Conservation (phyloP, 53 echinoderm and acorn worm species). For the Paracentrotus lividus region DNA sequence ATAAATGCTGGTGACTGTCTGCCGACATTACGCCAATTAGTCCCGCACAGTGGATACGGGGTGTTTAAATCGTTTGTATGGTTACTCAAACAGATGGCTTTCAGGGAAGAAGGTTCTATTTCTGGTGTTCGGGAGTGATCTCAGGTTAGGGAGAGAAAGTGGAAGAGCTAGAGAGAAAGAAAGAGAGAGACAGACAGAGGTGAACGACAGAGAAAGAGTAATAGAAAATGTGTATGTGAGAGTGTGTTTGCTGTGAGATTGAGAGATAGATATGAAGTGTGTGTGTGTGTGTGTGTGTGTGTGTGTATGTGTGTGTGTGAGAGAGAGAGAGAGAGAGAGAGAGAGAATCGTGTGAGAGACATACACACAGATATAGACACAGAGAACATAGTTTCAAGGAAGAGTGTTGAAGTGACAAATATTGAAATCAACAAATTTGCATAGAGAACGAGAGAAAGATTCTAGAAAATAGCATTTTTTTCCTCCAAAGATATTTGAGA, state of each 20-base stretch:
- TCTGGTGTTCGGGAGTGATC: neutral
- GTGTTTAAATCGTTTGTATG: slow-evolving; percentile 56
- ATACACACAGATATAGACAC: neutral
- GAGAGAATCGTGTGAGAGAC: neutral
- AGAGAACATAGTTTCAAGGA: neutral
- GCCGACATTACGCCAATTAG: slow-evolving; percentile 66
- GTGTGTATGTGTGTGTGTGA: neutral
- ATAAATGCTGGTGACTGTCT: slow-evolving; percentile 43
- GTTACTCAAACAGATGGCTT: slow-evolving; percentile 64
- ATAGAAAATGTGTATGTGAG: neutral
- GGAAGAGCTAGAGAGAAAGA: neutral
- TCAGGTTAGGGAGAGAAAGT: neutral
- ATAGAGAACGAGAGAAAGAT: too few relatives aligned
- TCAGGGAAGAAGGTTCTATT: slow-evolving; percentile 28
- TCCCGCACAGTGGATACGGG: slow-evolving; percentile 42
- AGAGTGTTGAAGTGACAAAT: too few relatives aligned
- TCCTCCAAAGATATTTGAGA: too few relatives aligned
- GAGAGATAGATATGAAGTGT: neutral
- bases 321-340: neutral
- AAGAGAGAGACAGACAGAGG: neutral
- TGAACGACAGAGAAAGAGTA: neutral
- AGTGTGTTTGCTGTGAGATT: neutral
- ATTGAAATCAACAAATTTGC: too few relatives aligned
- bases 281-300: neutral
- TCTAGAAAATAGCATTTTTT: too few relatives aligned